Percentiles rank a stretch among this genome's conserved stretches.
Evolutionary conservation across 1,140 invertebrate species (phyloP).

Genomic region (Zaprionus ornatus): DNA sequence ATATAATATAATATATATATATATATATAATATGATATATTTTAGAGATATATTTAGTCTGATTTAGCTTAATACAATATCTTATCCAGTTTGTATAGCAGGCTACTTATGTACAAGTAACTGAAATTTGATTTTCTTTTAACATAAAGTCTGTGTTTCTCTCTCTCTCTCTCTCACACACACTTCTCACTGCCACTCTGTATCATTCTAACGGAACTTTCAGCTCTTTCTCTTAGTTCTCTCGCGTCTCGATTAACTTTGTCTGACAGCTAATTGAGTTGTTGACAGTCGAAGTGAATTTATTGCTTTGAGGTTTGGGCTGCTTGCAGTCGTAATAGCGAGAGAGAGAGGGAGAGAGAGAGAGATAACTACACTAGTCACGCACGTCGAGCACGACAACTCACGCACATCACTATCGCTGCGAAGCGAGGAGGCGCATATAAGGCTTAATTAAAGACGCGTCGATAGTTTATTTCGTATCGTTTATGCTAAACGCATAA

Average conservation of each 20-base stretch:
- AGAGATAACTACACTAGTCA: background rate
- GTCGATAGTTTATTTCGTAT: constrained; percentile 40
- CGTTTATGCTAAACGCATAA: constrained; percentile 41
- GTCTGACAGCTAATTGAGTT: constrained; percentile 2
- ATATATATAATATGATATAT: background rate
- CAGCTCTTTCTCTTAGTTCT: background rate
- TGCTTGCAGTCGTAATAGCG: background rate
- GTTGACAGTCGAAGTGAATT: constrained; percentile 6
- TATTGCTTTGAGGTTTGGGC: background rate
- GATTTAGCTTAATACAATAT: too few relatives aligned
- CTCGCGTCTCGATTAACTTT: background rate
- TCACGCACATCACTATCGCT: constrained; percentile 12
- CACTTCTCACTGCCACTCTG: background rate
- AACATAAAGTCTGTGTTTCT: background rate
- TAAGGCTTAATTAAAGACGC: constrained; percentile 64
- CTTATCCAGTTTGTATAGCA: too few relatives aligned
- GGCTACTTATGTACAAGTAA: background rate
- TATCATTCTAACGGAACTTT: background rate
- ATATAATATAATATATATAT: background rate
- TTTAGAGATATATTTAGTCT: too few relatives aligned
- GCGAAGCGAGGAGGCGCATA: constrained; percentile 1
- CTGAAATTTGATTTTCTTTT: background rate
- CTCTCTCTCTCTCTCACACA: background rate
- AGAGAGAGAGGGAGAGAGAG: background rate
- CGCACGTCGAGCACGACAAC: background rate